These are phyloP conservation scores for Psettodes erumei DNA, from an alignment of 2,113 vertebrate genomes.

Conservation along the genomic window DNA sequence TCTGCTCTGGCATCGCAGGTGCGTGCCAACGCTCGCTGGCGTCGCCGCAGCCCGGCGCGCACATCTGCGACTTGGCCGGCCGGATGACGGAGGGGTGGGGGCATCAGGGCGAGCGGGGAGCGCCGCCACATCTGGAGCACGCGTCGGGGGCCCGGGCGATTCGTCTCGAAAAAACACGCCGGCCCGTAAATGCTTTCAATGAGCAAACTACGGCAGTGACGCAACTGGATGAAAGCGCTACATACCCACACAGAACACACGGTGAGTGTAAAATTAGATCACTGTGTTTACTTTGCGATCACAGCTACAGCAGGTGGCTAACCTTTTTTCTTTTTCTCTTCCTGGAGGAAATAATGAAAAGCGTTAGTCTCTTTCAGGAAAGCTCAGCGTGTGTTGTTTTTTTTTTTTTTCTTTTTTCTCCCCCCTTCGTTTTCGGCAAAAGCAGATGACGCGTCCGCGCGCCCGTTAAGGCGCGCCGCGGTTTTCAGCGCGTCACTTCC, in stretches of 20 bases:
- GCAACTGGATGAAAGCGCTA: not conserved
- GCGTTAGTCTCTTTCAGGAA: not conserved
- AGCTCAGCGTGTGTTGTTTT: no score
- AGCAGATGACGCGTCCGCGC: slow-evolving; percentile 5
- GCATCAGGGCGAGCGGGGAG: slow-evolving; percentile 23
- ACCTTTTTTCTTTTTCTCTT: no score
- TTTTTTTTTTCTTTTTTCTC: no score
- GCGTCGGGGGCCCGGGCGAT: slow-evolving; percentile 19
- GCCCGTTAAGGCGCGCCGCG: slow-evolving; percentile 40
- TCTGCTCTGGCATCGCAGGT: slow-evolving; percentile 14
- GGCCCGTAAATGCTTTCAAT: not conserved
- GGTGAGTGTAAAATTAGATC: not conserved
- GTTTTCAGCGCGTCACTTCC: slow-evolving; percentile 35
- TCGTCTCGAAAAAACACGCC: not conserved
- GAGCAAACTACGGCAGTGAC: slow-evolving; percentile 11
- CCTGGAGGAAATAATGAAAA: slow-evolving; percentile 13
- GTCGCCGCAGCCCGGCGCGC: slow-evolving; percentile 16
- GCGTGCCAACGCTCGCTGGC: slow-evolving; percentile 24
- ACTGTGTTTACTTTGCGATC: not conserved
- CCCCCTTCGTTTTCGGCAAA: no score
- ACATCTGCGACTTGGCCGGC: slow-evolving; percentile 35
- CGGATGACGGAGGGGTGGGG: not conserved
- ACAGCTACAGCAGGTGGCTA: not conserved
- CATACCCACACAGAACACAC: slow-evolving; percentile 8
- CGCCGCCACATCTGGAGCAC: slow-evolving; percentile 36